These are phyloP conservation scores for Eulemur rufifrons DNA, from an alignment of 2,113 vertebrate species.

Conservation along the genomic window DNA sequence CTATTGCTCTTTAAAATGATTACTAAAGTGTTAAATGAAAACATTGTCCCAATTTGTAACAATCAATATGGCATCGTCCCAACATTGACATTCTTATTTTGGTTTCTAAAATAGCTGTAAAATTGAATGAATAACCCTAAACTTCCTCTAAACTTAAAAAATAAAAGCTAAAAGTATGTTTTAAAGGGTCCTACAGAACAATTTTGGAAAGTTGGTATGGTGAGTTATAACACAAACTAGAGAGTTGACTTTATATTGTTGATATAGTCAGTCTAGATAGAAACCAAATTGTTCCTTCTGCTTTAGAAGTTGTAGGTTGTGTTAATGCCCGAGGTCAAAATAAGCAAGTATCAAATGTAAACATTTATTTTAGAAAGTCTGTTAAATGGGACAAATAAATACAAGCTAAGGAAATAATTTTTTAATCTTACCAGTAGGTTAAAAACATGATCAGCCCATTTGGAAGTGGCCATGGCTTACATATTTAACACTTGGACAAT, in stretches of 20 bases:
- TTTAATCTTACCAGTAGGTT: neutral
- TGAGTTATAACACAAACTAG: neutral
- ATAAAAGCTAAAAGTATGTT: neutral
- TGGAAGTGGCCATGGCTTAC: neutral
- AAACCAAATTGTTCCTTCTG: neutral
- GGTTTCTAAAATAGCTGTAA: slow-evolving; percentile 2
- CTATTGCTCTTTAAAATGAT: neutral
- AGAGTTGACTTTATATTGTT: neutral
- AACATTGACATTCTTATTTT: neutral
- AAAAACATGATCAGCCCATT: neutral
- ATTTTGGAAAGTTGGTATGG: neutral
- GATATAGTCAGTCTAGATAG: neutral
- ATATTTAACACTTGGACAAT: neutral
- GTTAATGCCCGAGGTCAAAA: slow-evolving; percentile 33
- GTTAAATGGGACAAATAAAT: neutral
- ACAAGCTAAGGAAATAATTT: neutral
- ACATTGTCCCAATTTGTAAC: neutral
- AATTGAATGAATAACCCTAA: neutral
- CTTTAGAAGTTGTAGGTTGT: neutral
- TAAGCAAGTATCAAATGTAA: neutral
- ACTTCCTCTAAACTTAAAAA: neutral
- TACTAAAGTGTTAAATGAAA: slow-evolving; percentile 5
- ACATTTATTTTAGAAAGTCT: neutral
- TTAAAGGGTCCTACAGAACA: neutral
- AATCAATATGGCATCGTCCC: neutral